phyloP scores from a whole-genome alignment of 2,113 vertebrate genomes.

The Cyanocitta stelleri region DNA sequence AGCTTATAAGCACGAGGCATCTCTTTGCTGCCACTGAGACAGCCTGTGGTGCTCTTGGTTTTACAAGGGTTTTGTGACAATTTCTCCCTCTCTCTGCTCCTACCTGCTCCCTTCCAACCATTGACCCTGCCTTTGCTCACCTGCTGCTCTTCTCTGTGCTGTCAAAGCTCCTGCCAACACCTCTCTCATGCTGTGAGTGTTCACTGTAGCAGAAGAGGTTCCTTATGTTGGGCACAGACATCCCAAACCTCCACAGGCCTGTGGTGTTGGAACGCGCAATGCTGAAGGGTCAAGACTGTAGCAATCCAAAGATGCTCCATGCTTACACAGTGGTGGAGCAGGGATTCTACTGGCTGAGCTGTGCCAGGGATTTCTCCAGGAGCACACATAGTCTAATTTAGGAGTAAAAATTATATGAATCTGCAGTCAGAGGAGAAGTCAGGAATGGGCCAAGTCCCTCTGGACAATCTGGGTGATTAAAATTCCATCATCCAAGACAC shows the following conservation, averaged over 20 bases:
- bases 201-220: background rate
- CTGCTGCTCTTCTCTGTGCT: background rate
- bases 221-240: background rate
- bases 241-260: background rate
- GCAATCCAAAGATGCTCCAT: background rate
- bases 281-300: background rate
- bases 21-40: background rate
- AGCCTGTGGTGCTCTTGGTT: background rate
- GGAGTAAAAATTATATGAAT: background rate
- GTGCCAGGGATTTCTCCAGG: background rate
- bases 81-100: background rate
- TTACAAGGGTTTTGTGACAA: background rate
- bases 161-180: background rate
- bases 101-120: background rate
- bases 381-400: background rate
- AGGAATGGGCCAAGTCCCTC: background rate
- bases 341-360: background rate
- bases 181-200: accelerated
- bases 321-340: background rate
- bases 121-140: background rate
- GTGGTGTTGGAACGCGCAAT: background rate
- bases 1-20: background rate
- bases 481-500: background rate
- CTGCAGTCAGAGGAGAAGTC: background rate
- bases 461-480: background rate